Evolutionary conservation across 2,797 vertebrate genomes (phyloP).

Genomic region (Sarcoramphus papa): DNA sequence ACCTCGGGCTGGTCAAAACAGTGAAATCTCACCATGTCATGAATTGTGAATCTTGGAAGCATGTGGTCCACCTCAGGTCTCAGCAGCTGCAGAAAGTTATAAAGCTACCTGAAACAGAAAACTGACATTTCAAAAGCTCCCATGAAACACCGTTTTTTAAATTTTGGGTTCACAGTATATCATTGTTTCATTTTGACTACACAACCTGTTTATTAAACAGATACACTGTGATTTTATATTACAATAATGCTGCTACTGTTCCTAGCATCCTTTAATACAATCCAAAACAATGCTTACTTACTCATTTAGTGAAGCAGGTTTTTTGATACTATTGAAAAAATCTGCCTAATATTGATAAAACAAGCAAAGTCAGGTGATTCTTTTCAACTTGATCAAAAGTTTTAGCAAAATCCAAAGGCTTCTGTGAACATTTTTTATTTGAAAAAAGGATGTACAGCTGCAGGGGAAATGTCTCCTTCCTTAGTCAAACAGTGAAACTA

Average conservation of each 20-base stretch:
- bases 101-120: neutral
- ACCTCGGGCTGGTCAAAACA: neutral
- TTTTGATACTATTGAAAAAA: neutral
- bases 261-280: neutral
- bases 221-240: neutral
- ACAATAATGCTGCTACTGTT: neutral
- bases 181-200: neutral
- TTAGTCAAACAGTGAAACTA: neutral
- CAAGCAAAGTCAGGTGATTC: neutral
- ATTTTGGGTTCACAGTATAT: neutral
- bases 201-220: neutral
- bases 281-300: neutral
- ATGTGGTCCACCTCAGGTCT: neutral
- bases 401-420: neutral
- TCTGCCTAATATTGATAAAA: neutral
- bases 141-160: neutral
- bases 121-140: neutral
- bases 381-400: neutral
- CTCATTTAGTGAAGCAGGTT: neutral
- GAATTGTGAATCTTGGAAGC: neutral
- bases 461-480: neutral
- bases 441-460: neutral
- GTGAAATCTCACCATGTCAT: neutral
- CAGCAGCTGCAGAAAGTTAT: neutral
- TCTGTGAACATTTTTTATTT: neutral